Base-by-base conservation (phyloP, 2,797 vertebrate species). In the Macropodus opercularis region DNA sequence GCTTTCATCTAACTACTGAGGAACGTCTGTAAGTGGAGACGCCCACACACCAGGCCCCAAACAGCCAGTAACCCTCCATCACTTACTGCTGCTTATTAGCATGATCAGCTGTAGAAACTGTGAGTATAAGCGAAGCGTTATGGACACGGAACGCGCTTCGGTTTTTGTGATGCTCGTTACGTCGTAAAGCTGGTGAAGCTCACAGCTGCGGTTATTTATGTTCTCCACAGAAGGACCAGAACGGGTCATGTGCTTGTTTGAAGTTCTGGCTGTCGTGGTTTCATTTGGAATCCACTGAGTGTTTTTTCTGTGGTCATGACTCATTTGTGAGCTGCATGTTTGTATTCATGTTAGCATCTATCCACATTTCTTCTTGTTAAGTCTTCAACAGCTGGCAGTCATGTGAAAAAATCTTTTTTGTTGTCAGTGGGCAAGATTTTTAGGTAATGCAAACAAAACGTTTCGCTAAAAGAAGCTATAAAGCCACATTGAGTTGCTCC, bases 1-100 rank as follows among this genome's bases (percentile, higher is more conserved):
- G 57, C 44, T 72, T 72, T 54, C 44, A 43, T 77, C 63, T 72
- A 52, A 50, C 56, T 21, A 50, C 60, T 54, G 57, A 63, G 36
- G 55, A 44, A 40, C 54, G 19, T 61, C 64, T 64, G 66, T 22
- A 74, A 77, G 76, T 81, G 35, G 21, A 50, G 51, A 48, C 17
- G 32, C 69, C 79, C 69, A 75, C 60, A 50, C 64, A 39, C 51
- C 46, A 0, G 42, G 32, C 49, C 47, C 52, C 72, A 36, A 54
- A 77, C n/a, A 54, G 40, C 42, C 11, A n/a, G n/a, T n/a, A 31
- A 9, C 19, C 29, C 27, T 50, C 27, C n/a, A 47, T 57, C 2
- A 43, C 36, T 52, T 48, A 18, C 24, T 42, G 23, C 11, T n/a
- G 40, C 23, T 22, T 52, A 42, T 26, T 48, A 52, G 7, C 4